Conservation (phyloP, 2,888 invertebrate species). For the Tanaodytes sp. region DNA sequence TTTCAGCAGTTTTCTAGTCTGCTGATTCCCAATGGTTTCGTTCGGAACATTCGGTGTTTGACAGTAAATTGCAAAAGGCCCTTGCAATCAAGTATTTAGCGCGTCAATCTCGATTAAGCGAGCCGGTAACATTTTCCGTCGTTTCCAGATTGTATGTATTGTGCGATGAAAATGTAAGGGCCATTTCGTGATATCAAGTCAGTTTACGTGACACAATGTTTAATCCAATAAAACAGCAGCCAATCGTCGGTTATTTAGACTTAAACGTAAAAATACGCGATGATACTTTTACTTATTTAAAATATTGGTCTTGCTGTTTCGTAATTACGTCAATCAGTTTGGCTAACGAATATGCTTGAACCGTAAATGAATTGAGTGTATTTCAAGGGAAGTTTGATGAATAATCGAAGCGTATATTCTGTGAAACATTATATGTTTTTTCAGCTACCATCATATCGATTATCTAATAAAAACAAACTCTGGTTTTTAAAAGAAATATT, state of each 20-base stretch:
- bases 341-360: slow-evolving; percentile 23
- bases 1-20: slow-evolving; percentile 20
- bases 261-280: slow-evolving; percentile 50
- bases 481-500: too few relatives aligned
- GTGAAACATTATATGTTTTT: too few relatives aligned
- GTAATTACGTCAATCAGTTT: slow-evolving; percentile 41
- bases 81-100: slow-evolving; percentile 43
- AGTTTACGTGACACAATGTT: slow-evolving; percentile 32
- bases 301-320: slow-evolving; percentile 25
- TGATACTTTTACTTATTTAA: slow-evolving; percentile 46
- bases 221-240: slow-evolving; percentile 39
- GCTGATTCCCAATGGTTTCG: slow-evolving; percentile 4
- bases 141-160: slow-evolving; percentile 11
- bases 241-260: slow-evolving; percentile 40
- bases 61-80: slow-evolving; percentile 48
- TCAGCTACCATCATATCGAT: too few relatives aligned
- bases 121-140: slow-evolving; percentile 30
- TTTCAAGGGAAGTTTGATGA: slow-evolving; percentile 26
- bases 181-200: slow-evolving; percentile 29
- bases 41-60: slow-evolving; percentile 12
- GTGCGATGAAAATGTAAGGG: slow-evolving; percentile 42
- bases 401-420: slow-evolving; percentile 35
- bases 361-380: slow-evolving; percentile 26
- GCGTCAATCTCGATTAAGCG: slow-evolving; percentile 47
- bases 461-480: too few relatives aligned